Conservation (phyloP, 2,113 vertebrate genomes). For the Clarias batrachus region DNA sequence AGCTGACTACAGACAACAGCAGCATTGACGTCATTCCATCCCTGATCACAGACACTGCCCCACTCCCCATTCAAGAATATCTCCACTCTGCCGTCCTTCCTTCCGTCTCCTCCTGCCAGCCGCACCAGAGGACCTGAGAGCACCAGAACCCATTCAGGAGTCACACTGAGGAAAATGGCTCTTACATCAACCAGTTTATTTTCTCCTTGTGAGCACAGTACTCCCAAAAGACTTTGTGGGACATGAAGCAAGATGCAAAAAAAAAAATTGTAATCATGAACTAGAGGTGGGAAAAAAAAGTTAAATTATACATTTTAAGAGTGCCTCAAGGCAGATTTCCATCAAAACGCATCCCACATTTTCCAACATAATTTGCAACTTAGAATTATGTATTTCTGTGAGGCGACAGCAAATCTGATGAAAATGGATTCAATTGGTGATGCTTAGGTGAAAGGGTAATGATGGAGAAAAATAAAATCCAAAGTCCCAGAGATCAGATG, state of each 20-base stretch:
- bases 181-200: slow-evolving; percentile 5
- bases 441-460: slow-evolving; percentile 31
- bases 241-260: slow-evolving; percentile 12
- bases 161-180: background rate
- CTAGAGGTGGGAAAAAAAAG: background rate
- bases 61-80: slow-evolving; percentile 76
- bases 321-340: background rate
- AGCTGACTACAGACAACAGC: slow-evolving; percentile 77
- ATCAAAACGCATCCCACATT: background rate
- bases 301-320: slow-evolving; percentile 3
- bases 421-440: background rate
- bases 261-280: background rate
- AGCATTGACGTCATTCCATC: slow-evolving; percentile 77
- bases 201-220: background rate
- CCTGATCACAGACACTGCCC: slow-evolving; percentile 78
- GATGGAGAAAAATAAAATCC: background rate
- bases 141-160: slow-evolving; percentile 1
- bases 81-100: slow-evolving; percentile 77
- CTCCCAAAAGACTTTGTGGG: background rate
- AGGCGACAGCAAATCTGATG: background rate
- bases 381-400: background rate
- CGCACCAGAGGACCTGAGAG: slow-evolving; percentile 71
- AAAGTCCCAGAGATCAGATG: slow-evolving; percentile 16
- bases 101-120: slow-evolving; percentile 68
- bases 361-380: slow-evolving; percentile 7